Base-by-base conservation (phyloP, 2,888 invertebrate species). In the Arge pagana region DNA sequence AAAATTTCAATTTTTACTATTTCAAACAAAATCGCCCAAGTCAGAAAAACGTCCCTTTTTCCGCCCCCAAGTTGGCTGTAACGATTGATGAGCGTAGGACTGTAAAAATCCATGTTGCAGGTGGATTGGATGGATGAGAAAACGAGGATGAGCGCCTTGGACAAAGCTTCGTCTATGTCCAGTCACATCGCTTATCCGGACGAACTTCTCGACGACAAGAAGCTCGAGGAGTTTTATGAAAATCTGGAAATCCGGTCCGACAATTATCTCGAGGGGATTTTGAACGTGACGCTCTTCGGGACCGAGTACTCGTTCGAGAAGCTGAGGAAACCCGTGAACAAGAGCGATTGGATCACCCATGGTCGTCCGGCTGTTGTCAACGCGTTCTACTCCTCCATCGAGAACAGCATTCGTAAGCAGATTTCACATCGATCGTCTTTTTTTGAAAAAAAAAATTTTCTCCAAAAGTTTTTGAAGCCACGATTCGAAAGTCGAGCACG, bases 131-230 rank as follows among this genome's bases (percentile, higher is more conserved):
- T 97, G 96, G 96, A 96, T 70, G 84, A 85, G 0, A 78, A 81
- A 58, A 96, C 96, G 0, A 86, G 87, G 40, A 76, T 80, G 58
- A 85, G 86, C 50, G 93, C 93, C 0, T 74, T 91, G 54, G 85
- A 87, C 54, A 94, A 94, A 72, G 88, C 92, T 0, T 84, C 85
- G 52, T 82, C 87, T 0, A 95, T 96, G 89, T 82, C 87, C 1
- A 86, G 91, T 0, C 92, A 95, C 74, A 95, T 96, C 68, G 96
- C 93, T 0, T 96, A 96, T 76, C 96, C 96, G 0, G 89, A 89
- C 64, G 95, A 94, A 74, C 84, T 96, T 69, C 79, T 95, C 42
- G 87, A 94, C 65, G 83, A 93, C 63, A 79, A 82, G 2, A 93
- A 92, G 71, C 80, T 96, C 3, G 88, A 87, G 37, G 82, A 89